These are phyloP conservation scores for Cylindroiulus punctatus DNA, from an alignment of 2,888 invertebrate species.

Conservation along the genomic window DNA sequence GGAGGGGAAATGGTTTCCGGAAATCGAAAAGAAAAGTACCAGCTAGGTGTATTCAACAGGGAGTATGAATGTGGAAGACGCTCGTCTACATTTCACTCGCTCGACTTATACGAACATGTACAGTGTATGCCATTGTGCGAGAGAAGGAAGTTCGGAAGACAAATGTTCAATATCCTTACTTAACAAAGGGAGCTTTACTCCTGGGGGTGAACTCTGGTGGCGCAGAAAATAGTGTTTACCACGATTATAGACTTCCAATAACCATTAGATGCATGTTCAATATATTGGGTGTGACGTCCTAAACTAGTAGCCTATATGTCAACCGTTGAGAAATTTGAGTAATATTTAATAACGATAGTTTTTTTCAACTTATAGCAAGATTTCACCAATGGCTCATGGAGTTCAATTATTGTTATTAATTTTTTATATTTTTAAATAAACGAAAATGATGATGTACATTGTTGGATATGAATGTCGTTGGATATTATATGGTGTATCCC, in stretches of 20 bases:
- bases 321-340: no score
- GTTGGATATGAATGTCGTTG: no score
- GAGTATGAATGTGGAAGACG: not conserved
- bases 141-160: not conserved
- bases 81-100: not conserved
- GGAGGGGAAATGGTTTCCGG: not conserved
- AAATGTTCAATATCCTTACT: not conserved
- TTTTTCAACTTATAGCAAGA: no score
- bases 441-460: no score
- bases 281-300: no score
- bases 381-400: no score
- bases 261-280: not conserved
- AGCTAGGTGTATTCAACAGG: conserved; percentile 9
- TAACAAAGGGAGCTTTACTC: conserved; percentile 11
- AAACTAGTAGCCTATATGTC: no score
- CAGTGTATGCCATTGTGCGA: not conserved
- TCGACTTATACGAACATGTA: no score
- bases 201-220: not conserved
- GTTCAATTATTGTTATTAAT: no score
- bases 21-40: conserved; percentile 8
- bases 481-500: no score
- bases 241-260: not conserved
- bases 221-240: not conserved
- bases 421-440: no score
- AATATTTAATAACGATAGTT: no score